Percentiles rank a stretch among this genome's conserved stretches.
Conservation (phyloP, 2,113 vertebrate genomes). For the Hemichromis elongatus region DNA sequence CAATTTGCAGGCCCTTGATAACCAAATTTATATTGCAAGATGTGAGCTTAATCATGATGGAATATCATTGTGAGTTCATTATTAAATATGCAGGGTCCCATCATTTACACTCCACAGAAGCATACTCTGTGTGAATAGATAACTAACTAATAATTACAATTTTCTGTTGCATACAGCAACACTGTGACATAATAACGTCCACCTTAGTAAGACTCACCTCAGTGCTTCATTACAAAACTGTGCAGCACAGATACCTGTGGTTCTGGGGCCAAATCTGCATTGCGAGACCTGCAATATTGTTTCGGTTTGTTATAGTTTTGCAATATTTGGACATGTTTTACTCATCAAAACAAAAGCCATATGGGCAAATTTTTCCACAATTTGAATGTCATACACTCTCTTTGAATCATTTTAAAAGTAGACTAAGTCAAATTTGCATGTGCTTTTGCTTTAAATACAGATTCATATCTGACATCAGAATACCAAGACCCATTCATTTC, state of each 20-base stretch:
- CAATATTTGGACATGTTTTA: neutral
- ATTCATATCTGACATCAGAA: neutral
- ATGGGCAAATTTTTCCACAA: neutral
- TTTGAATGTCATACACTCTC: neutral
- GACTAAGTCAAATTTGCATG: neutral
- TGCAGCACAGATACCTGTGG: neutral
- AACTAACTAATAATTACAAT: neutral
- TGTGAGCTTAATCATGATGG: neutral
- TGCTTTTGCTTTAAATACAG: neutral
- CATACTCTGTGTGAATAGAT: neutral
- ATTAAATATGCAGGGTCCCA: neutral
- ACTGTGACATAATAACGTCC: neutral
- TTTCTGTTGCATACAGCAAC: neutral
- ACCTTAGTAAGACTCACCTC: neutral
- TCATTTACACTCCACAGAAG: neutral
- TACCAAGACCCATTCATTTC: neutral
- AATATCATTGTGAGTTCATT: neutral
- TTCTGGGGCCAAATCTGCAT: neutral
- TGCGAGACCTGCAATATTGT: neutral
- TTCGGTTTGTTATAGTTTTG: neutral
- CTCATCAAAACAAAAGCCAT: neutral
- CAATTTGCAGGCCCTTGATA: neutral
- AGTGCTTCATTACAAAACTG: neutral
- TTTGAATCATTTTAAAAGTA: neutral
- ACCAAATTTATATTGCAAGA: neutral